Evolutionary conservation across 2,797 vertebrate genomes (phyloP), one percentile per base, ranked within the genome.

Genomic region (Heteromormyrus szaboi): DNA sequence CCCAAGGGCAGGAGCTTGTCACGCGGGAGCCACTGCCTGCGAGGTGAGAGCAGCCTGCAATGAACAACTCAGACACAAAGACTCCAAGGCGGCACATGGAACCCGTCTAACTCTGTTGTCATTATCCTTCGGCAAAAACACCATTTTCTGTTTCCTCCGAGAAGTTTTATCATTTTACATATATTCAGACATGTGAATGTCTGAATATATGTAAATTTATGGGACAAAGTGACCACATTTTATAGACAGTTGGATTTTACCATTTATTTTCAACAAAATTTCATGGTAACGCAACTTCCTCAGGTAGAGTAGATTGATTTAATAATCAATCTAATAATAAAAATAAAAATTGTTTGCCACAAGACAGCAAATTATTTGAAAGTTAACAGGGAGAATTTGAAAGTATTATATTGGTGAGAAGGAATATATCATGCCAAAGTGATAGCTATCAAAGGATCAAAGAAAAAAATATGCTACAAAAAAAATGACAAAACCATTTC

Each of bases 21-120:
- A 51, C 97, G 96, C 0, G 98, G 97, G 87, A 99, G 97, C 99
- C 99, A 99, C 94, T 99, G 98, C 98, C 99, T 99, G 89, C 59
- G 93, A 92, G 3, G 50, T 1, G 90, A 90, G 50, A 44, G 62
- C 3, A 29, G n/a, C 4, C 19, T 51, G n/a, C 22, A 1, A 51
- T 50, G n/a, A 48, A 25, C 22, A 14, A 51, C 11, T n/a, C 11
- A 4, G 9, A 85, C 19, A 84, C 12, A 19, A 48, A 46, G 33
- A 79, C 37, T 76, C 22, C 4, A 41, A 76, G 33, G 68, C 3
- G 41, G 41, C 41, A 46, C 37, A 19, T 0, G 17, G 68, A 72
- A 37, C 37, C 41, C 41, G 1, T 81, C 6, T 4, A 3, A 3
- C 72, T 81, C 3, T 4, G 19, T 7, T 22, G 6, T 81, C 37